Percentiles rank a stretch among this genome's conserved stretches.
Evolutionary conservation across 2,888 invertebrate genomes (phyloP).

Genomic region (Stegophylla sp.): DNA sequence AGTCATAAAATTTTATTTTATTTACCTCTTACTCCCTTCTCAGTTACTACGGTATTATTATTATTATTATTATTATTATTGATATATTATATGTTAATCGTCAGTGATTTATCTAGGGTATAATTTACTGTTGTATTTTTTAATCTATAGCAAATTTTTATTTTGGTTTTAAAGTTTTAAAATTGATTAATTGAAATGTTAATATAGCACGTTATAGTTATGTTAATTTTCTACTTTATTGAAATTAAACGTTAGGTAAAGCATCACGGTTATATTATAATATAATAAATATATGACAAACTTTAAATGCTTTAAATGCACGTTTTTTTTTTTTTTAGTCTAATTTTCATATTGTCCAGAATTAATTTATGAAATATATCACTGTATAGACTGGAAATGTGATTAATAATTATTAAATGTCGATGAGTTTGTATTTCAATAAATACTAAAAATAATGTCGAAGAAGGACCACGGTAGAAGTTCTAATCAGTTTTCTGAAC

Average conservation of each 20-base stretch:
- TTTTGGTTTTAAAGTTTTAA: constrained; percentile 1
- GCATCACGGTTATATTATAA: too few relatives aligned
- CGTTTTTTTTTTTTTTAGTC: background rate
- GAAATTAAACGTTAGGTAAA: too few relatives aligned
- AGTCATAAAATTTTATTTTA: background rate
- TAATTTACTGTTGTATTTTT: background rate
- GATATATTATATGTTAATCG: background rate
- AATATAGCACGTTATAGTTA: background rate
- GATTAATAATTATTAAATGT: background rate
- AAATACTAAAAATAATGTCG: background rate
- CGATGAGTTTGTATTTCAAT: background rate
- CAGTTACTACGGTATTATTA: constrained; percentile 4
- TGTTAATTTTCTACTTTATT: too few relatives aligned
- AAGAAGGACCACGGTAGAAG: background rate
- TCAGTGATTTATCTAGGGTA: background rate
- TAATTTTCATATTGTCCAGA: background rate
- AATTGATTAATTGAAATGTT: background rate
- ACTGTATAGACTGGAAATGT: background rate
- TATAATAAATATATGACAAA: too few relatives aligned
- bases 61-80: background rate
- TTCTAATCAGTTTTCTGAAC: background rate
- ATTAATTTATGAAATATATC: background rate
- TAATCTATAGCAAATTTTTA: background rate
- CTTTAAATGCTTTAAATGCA: too few relatives aligned
- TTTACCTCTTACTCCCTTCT: background rate